Evolutionary conservation across 1,140 invertebrate genomes (phyloP), one percentile per base, ranked within the genome.

Genomic region (Neotoxoptera formosana): DNA sequence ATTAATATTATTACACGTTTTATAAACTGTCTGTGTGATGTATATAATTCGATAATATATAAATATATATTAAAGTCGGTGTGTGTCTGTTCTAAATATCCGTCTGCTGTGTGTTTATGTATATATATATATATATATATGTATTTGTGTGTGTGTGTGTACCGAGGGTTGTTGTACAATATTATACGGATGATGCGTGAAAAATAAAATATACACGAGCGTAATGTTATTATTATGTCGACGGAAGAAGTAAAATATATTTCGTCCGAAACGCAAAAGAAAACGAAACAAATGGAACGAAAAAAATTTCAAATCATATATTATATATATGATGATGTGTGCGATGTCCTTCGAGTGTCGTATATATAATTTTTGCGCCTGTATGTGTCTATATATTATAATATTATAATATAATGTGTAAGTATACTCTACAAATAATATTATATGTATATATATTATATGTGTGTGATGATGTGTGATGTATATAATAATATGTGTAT

Each of bases 141-240:
- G 84, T 86, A 21, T 47, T 7, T 83, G 76, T 34, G 34, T 41
- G 30, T 84, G 81, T 83, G 7, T 86, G 84, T 87, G 45, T 87
- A 47, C 47, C 25, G 30, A 48, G 47, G 30, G 47, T 30, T 30
- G 45, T 87, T 30, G 23, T 88, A 48, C 48, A 47, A 41, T n/a
- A n/a, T 41, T 86, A 48, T 87, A 36, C 81, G 84, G 41, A 30
- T 87, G 41, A 56, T 47, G 83, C 25, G 84, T 87, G 84, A 45
- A 87, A 87, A 47, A 87, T 87, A 87, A 87, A 47, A 87, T 30
- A 87, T 87, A 47, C 45, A 47, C 84, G 84, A 47, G 84, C 84
- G 45, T 87, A 67, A n/a, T 67, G 41, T 41, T 41, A 67, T 67
- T 30, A 30, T 60, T 51, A 51, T 51, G 45, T 45, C 34, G 45